phyloP scores from a whole-genome alignment of 2,888 invertebrate genomes.

The Apotomis betuletana region DNA sequence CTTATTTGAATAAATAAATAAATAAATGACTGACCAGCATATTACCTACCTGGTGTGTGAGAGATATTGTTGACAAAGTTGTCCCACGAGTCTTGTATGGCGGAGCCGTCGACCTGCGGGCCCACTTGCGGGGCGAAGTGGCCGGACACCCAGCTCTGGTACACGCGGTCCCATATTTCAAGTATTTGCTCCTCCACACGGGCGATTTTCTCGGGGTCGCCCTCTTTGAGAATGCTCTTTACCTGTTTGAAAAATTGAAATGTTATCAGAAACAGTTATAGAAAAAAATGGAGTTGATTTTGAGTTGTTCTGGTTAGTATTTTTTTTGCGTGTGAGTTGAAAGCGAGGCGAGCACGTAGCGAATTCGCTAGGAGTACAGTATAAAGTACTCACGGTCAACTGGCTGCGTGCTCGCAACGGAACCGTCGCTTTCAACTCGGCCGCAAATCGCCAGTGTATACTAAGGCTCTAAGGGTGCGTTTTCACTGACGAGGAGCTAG shows the following conservation, averaged over 20 bases:
- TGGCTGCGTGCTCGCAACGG: too few relatives aligned
- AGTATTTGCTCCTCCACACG: conserved; percentile 94
- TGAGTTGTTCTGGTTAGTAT: too few relatives aligned
- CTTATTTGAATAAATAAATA: too few relatives aligned
- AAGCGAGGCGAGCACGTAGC: too few relatives aligned
- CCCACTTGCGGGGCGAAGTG: conserved; percentile 82
- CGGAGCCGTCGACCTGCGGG: conserved; percentile 89
- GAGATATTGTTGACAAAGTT: conserved; percentile 87
- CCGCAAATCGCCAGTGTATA: too few relatives aligned
- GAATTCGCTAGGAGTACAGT: too few relatives aligned
- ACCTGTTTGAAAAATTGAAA: conserved; percentile 75
- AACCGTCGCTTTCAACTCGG: too few relatives aligned
- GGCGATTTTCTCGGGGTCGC: conserved; percentile 90
- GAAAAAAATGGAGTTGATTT: not conserved
- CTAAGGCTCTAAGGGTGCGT: too few relatives aligned
- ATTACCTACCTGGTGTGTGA: conserved; percentile 87
- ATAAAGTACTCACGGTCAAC: too few relatives aligned
- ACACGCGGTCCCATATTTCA: conserved; percentile 96
- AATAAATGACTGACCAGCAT: too few relatives aligned
- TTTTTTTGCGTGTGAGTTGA: too few relatives aligned
- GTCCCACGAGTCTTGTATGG: conserved; percentile 89
- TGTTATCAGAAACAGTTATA: conserved; percentile 2
- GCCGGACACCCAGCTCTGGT: conserved; percentile 95
- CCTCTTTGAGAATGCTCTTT: conserved; percentile 90
- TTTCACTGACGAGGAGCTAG: too few relatives aligned